Evolutionary conservation across 2,797 vertebrate genomes (phyloP), one percentile per base, ranked within the genome.

Genomic region (Craterocephalus amniculus): DNA sequence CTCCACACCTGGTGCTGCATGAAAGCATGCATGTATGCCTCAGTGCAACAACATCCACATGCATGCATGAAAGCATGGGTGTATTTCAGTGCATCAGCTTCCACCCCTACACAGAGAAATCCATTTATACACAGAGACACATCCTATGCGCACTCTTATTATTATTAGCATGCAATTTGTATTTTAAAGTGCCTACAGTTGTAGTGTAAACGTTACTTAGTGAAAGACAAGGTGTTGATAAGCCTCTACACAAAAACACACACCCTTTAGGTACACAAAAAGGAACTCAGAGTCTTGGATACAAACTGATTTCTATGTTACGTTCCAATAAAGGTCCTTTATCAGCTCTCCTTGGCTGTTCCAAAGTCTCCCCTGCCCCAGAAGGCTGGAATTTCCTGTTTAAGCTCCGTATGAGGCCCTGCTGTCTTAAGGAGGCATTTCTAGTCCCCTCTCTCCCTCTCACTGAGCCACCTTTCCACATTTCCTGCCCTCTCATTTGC

Each of bases 321-420:
- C 63, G 69, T 90, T 88, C 77, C 83, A 89, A 89, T 93, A 93
- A 92, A 91, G 90, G 88, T 80, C 80, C 90, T 94, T 94, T 93
- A 94, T 94, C 92, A 91, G 86, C 76, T 80, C 69, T 63, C 75
- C 79, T 80, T 72, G 83, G 77, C 89, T 87, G 84, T 74, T 88
- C 77, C 54, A 26, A 74, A 80, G 67, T 78, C 68, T 81, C 77
- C 85, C 91, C 92, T 85, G 72, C 91, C 92, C 93, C 90, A 91
- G 91, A 89, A 85, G 88, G 87, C 90, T 95, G 93, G 94, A 94
- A 95, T 95, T 95, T 95, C 94, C 94, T 95, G 94, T 95, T 95
- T 93, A 93, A 94, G 91, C 89, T 92, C 88, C 67, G 73, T 91
- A 90, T 93, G 92, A 93, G 92, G 93, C 89, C 91, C 92, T 88